These are phyloP conservation scores for Herpetotheres cachinnans DNA, from an alignment of 2,113 vertebrate species.

Conservation along the genomic window DNA sequence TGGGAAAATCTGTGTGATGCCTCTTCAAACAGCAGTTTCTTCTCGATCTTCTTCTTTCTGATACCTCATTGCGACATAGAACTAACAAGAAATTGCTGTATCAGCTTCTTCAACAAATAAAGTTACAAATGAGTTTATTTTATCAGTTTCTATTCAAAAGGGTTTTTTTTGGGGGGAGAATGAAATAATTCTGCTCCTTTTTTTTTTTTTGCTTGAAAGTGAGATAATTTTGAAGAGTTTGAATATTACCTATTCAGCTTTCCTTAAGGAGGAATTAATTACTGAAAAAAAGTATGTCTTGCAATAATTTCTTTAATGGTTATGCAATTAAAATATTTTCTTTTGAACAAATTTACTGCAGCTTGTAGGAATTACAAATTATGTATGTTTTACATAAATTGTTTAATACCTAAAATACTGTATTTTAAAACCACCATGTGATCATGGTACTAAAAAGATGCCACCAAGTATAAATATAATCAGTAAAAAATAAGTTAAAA, in stretches of 20 bases:
- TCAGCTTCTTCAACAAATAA: neutral
- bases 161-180: fast-evolving
- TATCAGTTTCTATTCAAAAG: neutral
- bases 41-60: neutral
- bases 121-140: neutral
- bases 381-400: neutral
- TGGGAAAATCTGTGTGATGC: neutral
- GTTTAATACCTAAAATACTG: neutral
- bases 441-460: neutral
- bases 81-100: neutral
- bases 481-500: neutral
- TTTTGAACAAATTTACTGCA: neutral
- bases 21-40: neutral
- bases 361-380: neutral
- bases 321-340: neutral
- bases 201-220: neutral
- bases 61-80: neutral
- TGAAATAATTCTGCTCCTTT: neutral
- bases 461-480: neutral
- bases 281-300: neutral
- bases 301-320: neutral
- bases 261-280: neutral
- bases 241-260: neutral
- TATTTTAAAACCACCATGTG: neutral
- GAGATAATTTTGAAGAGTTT: neutral